These are phyloP conservation scores for Archaeoteleia sp. DNA, from an alignment of 2,888 invertebrate genomes.

Conservation along the genomic window DNA sequence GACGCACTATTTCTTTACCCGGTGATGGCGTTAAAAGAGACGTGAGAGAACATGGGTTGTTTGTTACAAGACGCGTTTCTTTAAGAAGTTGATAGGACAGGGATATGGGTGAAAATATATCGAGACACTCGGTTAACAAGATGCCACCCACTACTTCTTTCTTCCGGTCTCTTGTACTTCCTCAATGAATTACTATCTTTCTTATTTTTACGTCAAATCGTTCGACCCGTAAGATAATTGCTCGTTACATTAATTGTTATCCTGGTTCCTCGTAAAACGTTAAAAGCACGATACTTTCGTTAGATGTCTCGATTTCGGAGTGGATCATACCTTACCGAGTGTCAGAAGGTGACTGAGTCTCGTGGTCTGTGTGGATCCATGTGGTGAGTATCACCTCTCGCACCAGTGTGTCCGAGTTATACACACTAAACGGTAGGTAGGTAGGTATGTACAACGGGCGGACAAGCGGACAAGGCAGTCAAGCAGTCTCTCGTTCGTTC, in stretches of 20 bases:
- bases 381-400: constrained; percentile 64
- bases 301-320: constrained; percentile 35
- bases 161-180: constrained; percentile 9
- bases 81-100: constrained; percentile 30
- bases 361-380: constrained; percentile 46
- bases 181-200: constrained; percentile 2
- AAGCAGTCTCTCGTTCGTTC: constrained; percentile 59
- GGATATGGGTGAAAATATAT: constrained; percentile 15
- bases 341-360: constrained; percentile 71
- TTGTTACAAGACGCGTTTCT: constrained; percentile 39
- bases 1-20: constrained; percentile 73
- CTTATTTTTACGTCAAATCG: constrained; percentile 8
- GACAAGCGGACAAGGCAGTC: constrained; percentile 57
- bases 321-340: constrained; percentile 60
- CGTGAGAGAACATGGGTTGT: constrained; percentile 54
- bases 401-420: constrained; percentile 64
- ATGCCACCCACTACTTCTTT: constrained; percentile 32
- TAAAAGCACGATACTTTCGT: constrained; percentile 3
- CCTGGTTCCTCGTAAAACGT: background rate
- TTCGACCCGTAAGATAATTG: constrained; percentile 5
- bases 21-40: constrained; percentile 28
- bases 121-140: constrained; percentile 22
- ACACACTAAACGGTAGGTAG: constrained; percentile 62
- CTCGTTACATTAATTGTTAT: constrained; percentile 32
- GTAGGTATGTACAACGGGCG: constrained; percentile 56